Evolutionary conservation across 1,140 invertebrate genomes (phyloP), one percentile per base, ranked within the genome.

Genomic region (Aethina tumida): DNA sequence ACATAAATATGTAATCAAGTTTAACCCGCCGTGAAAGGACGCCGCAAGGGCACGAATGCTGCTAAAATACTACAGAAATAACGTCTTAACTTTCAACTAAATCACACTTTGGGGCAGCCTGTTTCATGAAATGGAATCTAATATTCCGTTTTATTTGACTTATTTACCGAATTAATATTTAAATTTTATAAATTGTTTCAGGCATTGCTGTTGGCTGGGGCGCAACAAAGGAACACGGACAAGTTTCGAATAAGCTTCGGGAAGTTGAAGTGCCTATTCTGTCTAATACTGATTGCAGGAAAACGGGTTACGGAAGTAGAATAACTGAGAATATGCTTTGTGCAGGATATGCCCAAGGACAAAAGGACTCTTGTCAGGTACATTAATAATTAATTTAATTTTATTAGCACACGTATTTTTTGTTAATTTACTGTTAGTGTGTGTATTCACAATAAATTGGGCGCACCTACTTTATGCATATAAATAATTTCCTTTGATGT

Each of bases 301-400:
- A 72, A 25, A 77, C 71, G 2, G 75, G 68, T 22, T 86, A 86
- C 55, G 75, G 75, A 12, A 67, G 65, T 3, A 71, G 74, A 35
- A 86, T 92, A 39, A 87, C 84, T 0, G 80, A 85, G 9, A 89
- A 84, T 52, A 90, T 91, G 85, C 40, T 92, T 18, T 92, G 87
- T 55, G 87, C 87, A 5, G 87, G 87, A 3, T 78, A 73, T 49
- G 58, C 71, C 3, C 67, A 84, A 22, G 87, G 87, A 13, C 67
- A 67, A 33, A 82, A 81, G 47, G 82, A 85, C 60, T 77, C 81
- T 0, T 87, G 83, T 58, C 79, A 82, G 59, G 74, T 74, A 40
- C 32, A 29, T 34, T 12, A 29, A 29, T 13, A 31, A 40, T 19
- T 22, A 29, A 20, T 42, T 30, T 10, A 18, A 13, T 22, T 24